Conservation (phyloP, 2,113 vertebrate species). For the Danionella cerebrum region DNA sequence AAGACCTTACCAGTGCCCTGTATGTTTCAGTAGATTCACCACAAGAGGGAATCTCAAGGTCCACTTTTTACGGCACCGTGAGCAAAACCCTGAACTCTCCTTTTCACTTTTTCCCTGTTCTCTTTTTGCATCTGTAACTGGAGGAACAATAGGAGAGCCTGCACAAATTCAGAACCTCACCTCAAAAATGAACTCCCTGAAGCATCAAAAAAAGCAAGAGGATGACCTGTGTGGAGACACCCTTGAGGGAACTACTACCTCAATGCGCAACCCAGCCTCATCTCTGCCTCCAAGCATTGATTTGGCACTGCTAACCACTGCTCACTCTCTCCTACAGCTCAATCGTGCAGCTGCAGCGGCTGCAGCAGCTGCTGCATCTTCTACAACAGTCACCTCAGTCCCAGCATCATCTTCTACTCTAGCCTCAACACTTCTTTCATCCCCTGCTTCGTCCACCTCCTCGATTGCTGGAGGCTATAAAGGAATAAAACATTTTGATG, state of each 20-base stretch:
- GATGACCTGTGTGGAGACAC: constrained; percentile 55
- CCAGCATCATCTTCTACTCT: constrained; percentile 58
- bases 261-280: constrained; percentile 53
- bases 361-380: constrained; percentile 56
- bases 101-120: constrained; percentile 77
- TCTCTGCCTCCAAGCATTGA: constrained; percentile 67
- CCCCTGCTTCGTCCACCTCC: constrained; percentile 61
- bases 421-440: constrained; percentile 62
- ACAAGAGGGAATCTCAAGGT: constrained; percentile 88
- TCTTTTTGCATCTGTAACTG: constrained; percentile 48
- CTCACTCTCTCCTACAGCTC: constrained; percentile 65
- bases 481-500: constrained; percentile 66
- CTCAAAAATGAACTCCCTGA: constrained; percentile 56
- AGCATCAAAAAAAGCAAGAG: constrained; percentile 56
- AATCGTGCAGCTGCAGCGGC: constrained; percentile 63
- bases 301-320: constrained; percentile 66
- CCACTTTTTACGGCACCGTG: constrained; percentile 82
- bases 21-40: constrained; percentile 85
- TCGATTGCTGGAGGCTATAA: constrained; percentile 59
- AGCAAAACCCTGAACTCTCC: constrained; percentile 82
- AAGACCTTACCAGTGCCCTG: constrained; percentile 83
- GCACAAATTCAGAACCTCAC: constrained; percentile 48
- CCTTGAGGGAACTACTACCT: constrained; percentile 44
- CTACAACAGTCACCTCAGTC: constrained; percentile 49
- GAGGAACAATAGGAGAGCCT: constrained; percentile 41